phyloP scores from a whole-genome alignment of 2,888 invertebrate genomes.

The Ferrisia virgata region DNA sequence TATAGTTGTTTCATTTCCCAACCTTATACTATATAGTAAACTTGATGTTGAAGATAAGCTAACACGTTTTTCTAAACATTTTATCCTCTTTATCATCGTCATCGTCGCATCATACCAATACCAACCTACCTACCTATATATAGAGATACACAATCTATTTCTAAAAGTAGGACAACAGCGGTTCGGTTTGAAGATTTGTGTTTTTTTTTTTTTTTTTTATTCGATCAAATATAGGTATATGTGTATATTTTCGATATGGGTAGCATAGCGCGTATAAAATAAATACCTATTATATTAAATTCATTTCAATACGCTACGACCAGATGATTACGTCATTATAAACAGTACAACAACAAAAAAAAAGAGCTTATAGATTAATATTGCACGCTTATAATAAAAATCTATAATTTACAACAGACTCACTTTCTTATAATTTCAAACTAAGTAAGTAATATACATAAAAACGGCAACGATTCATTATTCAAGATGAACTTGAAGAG shows the following conservation, averaged over 20 bases:
- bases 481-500: background rate
- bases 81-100: background rate
- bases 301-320: background rate
- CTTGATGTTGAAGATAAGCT: background rate
- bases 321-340: background rate
- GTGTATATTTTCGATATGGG: background rate
- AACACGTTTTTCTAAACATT: background rate
- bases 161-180: background rate
- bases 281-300: background rate
- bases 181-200: background rate
- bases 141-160: background rate
- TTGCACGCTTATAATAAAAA: background rate
- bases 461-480: background rate
- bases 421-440: background rate
- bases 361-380: background rate
- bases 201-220: too few relatives aligned
- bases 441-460: too few relatives aligned
- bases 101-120: too few relatives aligned
- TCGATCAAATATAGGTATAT: too few relatives aligned
- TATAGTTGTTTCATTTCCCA: conserved; percentile 9
- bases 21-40: background rate
- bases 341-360: too few relatives aligned
- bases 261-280: background rate
- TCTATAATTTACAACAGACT: background rate
- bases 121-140: too few relatives aligned